These are phyloP conservation scores for Oostethus manadensis DNA, from an alignment of 2,113 vertebrate genomes.

Conservation along the genomic window DNA sequence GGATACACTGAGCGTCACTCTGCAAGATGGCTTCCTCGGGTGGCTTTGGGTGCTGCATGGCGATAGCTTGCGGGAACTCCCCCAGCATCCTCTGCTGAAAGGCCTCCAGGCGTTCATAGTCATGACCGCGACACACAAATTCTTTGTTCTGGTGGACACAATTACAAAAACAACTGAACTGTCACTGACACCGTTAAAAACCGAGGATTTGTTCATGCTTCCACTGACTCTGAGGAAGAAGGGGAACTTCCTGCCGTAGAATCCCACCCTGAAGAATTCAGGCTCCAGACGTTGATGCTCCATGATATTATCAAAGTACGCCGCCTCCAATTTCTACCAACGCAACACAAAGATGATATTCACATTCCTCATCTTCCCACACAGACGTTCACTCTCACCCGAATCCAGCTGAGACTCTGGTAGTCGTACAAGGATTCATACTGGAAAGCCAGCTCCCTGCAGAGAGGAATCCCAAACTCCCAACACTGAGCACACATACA, in stretches of 20 bases:
- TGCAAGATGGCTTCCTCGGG: constrained; percentile 91
- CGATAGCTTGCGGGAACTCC: constrained; percentile 97
- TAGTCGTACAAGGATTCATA: constrained; percentile 95
- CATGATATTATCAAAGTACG: constrained; percentile 97
- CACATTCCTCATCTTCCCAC: no score
- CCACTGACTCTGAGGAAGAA: constrained; percentile 93
- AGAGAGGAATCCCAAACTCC: constrained; percentile 94
- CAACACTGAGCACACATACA: constrained; percentile 79
- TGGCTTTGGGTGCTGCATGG: constrained; percentile 98
- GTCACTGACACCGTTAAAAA: not conserved
- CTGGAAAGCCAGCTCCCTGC: constrained; percentile 91
- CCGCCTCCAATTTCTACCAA: constrained; percentile 95
- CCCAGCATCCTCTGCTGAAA: constrained; percentile 98
- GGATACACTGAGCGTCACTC: constrained; percentile 97
- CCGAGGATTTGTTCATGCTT: not conserved
- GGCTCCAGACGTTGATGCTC: constrained; percentile 96
- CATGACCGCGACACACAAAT: constrained; percentile 93
- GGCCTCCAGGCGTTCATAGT: constrained; percentile 94
- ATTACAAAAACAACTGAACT: not conserved
- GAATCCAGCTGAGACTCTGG: constrained; percentile 98
- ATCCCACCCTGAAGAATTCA: constrained; percentile 94
- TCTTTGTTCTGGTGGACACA: constrained; percentile 85
- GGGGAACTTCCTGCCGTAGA: constrained; percentile 96
- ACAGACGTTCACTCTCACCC: constrained; percentile 72
- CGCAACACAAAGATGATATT: not conserved